phyloP scores from a whole-genome alignment of 2,888 invertebrate genomes.

The Xestobium rufovillosum region DNA sequence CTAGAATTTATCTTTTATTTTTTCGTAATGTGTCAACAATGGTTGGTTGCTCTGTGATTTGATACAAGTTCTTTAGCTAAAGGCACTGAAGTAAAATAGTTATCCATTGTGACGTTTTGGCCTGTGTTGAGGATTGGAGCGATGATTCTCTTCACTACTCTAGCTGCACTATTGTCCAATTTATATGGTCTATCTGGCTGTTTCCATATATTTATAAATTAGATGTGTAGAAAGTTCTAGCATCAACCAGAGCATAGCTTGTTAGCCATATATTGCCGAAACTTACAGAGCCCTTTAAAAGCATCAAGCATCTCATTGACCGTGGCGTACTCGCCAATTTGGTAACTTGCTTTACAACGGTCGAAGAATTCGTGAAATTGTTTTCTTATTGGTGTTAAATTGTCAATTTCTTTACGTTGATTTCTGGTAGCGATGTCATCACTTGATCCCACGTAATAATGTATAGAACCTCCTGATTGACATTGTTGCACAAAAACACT shows the following conservation, averaged over 20 bases:
- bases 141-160: slow-evolving; percentile 9
- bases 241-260: slow-evolving; percentile 12
- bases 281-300: slow-evolving; percentile 11
- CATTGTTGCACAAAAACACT: slow-evolving; percentile 11
- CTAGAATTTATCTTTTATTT: slow-evolving; percentile 6
- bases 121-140: slow-evolving; percentile 10
- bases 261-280: slow-evolving; percentile 21
- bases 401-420: slow-evolving; percentile 9
- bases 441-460: slow-evolving; percentile 2
- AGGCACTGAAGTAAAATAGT: slow-evolving; percentile 7
- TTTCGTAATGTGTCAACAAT: background rate
- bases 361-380: slow-evolving; percentile 6
- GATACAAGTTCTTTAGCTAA: slow-evolving; percentile 3
- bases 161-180: slow-evolving; percentile 8
- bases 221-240: slow-evolving; percentile 7
- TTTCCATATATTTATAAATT: slow-evolving; percentile 9
- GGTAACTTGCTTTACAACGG: slow-evolving; percentile 6
- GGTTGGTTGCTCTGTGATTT: background rate
- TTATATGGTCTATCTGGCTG: slow-evolving; percentile 7
- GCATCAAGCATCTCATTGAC: slow-evolving; percentile 10
- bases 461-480: slow-evolving; percentile 2
- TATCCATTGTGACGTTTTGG: slow-evolving; percentile 13
- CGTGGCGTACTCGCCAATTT: slow-evolving; percentile 7
- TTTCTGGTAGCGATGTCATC: slow-evolving; percentile 2
- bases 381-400: slow-evolving; percentile 7